A percentile compares a stretch with the other conserved stretches of the same genome.
These are phyloP conservation scores for Hymenochirus boettgeri DNA, from an alignment of 2,113 vertebrate species.

Conservation along the genomic window DNA sequence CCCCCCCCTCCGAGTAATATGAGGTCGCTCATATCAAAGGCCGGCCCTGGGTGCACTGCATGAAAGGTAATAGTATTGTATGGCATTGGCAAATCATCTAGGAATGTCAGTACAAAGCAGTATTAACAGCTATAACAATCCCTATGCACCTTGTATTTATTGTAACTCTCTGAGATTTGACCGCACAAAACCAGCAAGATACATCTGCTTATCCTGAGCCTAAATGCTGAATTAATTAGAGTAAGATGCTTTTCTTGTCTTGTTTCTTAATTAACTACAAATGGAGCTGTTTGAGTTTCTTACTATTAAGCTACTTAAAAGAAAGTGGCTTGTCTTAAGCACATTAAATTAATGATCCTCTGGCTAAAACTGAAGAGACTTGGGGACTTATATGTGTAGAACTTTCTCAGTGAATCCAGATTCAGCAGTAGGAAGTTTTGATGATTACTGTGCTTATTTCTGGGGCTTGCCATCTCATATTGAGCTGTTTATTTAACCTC, in stretches of 20 bases:
- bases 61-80: too few relatives aligned
- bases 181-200: slow-evolving; percentile 28
- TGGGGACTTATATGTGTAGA: too few relatives aligned
- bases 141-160: slow-evolving; percentile 21
- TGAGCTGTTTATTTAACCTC: too few relatives aligned
- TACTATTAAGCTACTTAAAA: not conserved
- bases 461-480: too few relatives aligned
- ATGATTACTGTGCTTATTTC: too few relatives aligned
- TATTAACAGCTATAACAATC: not conserved
- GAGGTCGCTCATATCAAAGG: too few relatives aligned
- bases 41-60: too few relatives aligned
- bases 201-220: slow-evolving; percentile 30
- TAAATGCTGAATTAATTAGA: slow-evolving; percentile 32
- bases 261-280: slow-evolving; percentile 39
- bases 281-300: slow-evolving; percentile 14
- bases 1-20: too few relatives aligned
- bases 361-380: not conserved
- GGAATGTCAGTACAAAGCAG: too few relatives aligned
- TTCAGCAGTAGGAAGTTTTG: too few relatives aligned
- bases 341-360: slow-evolving; percentile 27
- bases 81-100: too few relatives aligned
- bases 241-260: slow-evolving; percentile 32
- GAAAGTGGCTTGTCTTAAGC: slow-evolving; percentile 6
- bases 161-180: slow-evolving; percentile 21
- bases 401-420: too few relatives aligned